These are phyloP conservation scores for Cetoscarus ocellatus DNA, from an alignment of 2,797 vertebrate species.

Conservation along the genomic window DNA sequence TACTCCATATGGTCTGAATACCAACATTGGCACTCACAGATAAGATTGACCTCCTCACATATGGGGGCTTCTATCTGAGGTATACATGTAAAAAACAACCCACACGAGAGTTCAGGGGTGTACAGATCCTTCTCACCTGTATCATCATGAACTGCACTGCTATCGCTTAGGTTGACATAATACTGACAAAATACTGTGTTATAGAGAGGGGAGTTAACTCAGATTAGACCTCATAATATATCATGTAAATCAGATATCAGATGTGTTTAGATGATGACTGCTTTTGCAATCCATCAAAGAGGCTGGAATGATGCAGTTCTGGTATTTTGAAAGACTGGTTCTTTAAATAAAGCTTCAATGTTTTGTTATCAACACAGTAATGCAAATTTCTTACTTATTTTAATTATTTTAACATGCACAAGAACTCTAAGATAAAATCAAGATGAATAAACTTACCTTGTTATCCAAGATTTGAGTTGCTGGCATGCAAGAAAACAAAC, in stretches of 20 bases:
- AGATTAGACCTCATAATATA: background rate
- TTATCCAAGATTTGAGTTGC: too few relatives aligned
- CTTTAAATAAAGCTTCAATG: too few relatives aligned
- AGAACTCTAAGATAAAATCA: too few relatives aligned
- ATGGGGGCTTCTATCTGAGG: constrained; percentile 15
- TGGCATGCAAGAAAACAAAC: too few relatives aligned
- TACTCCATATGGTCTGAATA: constrained; percentile 53
- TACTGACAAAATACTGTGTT: background rate
- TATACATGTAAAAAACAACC: constrained; percentile 5
- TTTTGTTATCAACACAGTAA: too few relatives aligned
- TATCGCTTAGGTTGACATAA: background rate
- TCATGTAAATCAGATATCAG: too few relatives aligned
- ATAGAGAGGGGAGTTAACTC: constrained; percentile 14
- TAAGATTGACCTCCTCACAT: constrained; percentile 43
- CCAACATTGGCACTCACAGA: constrained; percentile 22
- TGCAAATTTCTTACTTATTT: too few relatives aligned
- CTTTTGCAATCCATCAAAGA: too few relatives aligned
- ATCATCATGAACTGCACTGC: constrained; percentile 1
- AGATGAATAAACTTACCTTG: too few relatives aligned
- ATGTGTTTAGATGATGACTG: background rate
- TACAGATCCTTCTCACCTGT: background rate
- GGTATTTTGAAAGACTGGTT: too few relatives aligned
- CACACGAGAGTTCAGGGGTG: constrained; percentile 1
- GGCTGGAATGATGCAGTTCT: too few relatives aligned
- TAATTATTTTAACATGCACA: too few relatives aligned